Percentiles rank a stretch among this genome's conserved stretches.
Conservation (phyloP, 2,113 vertebrate genomes). For the Nibea coibor region DNA sequence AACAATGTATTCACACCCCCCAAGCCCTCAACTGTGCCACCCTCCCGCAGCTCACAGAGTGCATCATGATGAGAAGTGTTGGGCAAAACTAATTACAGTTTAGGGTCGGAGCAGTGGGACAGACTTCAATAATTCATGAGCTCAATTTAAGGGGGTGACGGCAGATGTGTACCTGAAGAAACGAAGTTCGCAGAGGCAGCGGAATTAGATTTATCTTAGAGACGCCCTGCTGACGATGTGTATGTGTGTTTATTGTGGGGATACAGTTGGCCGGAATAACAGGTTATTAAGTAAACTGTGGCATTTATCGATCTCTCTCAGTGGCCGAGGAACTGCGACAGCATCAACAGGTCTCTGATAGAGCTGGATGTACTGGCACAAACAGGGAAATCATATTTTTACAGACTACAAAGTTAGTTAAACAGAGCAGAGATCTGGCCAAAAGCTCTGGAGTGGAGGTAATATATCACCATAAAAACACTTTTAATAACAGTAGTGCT, state of each 20-base stretch:
- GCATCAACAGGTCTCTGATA: conserved; percentile 28
- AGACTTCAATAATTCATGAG: conserved; percentile 78
- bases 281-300: conserved; percentile 10
- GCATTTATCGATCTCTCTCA: conserved; percentile 23
- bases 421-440: conserved; percentile 15
- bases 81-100: conserved; percentile 76
- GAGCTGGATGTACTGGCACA: neutral
- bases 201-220: conserved; percentile 44
- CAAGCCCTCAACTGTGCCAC: neutral
- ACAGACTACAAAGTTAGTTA: neutral
- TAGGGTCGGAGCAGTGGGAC: conserved; percentile 58
- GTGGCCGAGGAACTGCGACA: neutral
- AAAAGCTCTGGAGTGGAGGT: neutral
- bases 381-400: neutral
- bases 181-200: conserved; percentile 11
- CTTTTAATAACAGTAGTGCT: conserved; percentile 26
- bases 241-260: neutral
- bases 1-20: conserved; percentile 17
- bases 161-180: conserved; percentile 58
- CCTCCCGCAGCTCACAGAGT: conserved; percentile 34
- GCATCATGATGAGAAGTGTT: conserved; percentile 58
- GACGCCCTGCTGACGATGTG: conserved; percentile 20
- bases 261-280: neutral
- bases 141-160: conserved; percentile 56
- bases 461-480: neutral